These are phyloP conservation scores for Cyclopterus lumpus DNA, from an alignment of 2,797 vertebrate genomes.

Conservation along the genomic window DNA sequence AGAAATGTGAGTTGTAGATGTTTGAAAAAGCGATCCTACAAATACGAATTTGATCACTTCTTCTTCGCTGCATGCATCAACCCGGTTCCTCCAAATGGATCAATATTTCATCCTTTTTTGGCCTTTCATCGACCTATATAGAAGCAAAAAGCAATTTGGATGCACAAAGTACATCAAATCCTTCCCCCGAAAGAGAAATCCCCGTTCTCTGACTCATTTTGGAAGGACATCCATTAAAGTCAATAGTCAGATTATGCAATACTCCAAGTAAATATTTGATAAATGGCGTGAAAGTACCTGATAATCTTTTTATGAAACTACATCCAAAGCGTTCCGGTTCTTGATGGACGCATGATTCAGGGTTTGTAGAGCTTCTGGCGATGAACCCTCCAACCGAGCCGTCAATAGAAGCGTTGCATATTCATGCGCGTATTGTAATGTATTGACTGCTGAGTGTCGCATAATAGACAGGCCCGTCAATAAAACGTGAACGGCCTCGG, in stretches of 20 bases:
- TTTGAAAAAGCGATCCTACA: background rate
- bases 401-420: constrained; percentile 61
- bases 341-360: constrained; percentile 13
- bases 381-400: background rate
- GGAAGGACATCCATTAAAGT: constrained; percentile 10
- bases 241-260: background rate
- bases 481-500: constrained; percentile 32
- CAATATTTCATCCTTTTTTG: background rate
- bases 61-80: background rate
- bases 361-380: background rate
- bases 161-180: background rate
- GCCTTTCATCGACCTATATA: background rate
- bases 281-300: background rate
- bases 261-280: background rate
- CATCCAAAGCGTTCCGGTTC: constrained; percentile 3
- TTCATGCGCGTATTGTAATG: constrained; percentile 58
- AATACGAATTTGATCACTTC: background rate
- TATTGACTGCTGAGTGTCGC: constrained; percentile 64
- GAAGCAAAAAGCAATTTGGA: background rate
- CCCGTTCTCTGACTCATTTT: constrained; percentile 5
- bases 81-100: too few species aligned
- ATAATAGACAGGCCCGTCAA: constrained; percentile 68
- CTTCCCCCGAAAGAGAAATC: background rate
- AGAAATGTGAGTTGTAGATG: background rate
- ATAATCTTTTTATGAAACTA: background rate